Conservation (phyloP, 2,113 vertebrate genomes). For the Spea multiplicata region DNA sequence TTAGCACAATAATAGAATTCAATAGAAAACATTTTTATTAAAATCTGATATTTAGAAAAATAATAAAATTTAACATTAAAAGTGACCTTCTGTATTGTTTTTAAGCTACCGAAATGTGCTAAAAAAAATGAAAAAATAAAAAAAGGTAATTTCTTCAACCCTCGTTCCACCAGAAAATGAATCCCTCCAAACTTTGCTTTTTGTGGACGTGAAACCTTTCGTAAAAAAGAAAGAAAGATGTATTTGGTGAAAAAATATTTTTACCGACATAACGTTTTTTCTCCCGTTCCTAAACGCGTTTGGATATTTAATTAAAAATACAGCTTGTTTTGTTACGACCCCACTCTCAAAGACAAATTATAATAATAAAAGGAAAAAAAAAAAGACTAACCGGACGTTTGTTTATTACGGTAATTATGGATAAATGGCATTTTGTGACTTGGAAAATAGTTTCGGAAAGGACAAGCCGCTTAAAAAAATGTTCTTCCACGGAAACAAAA, state of each 20-base stretch:
- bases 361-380: not conserved
- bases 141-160: slow-evolving; percentile 71
- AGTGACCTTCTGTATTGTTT: no score
- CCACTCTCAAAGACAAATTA: no score
- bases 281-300: no score
- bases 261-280: no score
- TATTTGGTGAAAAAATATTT: no score
- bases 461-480: not conserved
- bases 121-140: not conserved
- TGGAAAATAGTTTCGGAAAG: not conserved
- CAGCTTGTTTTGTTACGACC: no score
- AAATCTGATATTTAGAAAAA: no score
- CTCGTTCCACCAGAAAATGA: slow-evolving; percentile 94
- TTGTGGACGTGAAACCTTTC: slow-evolving; percentile 87
- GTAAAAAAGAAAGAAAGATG: slow-evolving; percentile 36
- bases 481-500: not conserved
- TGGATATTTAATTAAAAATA: no score
- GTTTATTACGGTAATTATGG: not conserved
- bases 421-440: not conserved
- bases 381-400: not conserved
- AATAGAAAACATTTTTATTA: no score
- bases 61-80: no score
- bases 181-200: slow-evolving; percentile 86
- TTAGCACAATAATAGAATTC: no score
- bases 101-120: no score